Evolutionary conservation across 2,797 vertebrate genomes (phyloP).

Genomic region (Salarias fasciatus): DNA sequence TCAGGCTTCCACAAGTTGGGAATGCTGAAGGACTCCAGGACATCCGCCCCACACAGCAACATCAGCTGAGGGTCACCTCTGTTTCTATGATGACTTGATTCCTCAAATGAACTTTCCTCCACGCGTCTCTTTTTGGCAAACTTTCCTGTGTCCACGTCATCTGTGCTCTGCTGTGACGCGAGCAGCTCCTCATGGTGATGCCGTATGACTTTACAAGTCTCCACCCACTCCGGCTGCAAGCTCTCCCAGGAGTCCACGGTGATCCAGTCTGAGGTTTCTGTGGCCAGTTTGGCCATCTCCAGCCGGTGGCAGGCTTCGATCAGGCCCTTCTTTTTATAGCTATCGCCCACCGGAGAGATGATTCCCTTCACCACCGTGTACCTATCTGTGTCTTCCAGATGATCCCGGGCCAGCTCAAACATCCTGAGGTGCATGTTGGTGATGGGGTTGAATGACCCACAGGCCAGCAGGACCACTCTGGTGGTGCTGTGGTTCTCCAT

Average conservation of each 20-base stretch:
- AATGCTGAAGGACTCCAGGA: conserved; percentile 91
- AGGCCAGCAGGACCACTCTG: conserved; percentile 89
- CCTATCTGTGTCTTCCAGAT: conserved; percentile 90
- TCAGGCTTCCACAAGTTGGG: conserved; percentile 93
- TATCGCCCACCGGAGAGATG: conserved; percentile 93
- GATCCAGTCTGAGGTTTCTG: conserved; percentile 89
- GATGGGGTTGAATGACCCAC: conserved; percentile 96
- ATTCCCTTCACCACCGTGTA: conserved; percentile 93
- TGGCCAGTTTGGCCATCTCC: conserved; percentile 89
- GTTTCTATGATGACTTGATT: conserved; percentile 37
- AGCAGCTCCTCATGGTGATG: conserved; percentile 71
- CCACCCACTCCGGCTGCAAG: conserved; percentile 90
- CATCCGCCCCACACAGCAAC: conserved; percentile 92
- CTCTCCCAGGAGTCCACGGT: conserved; percentile 92
- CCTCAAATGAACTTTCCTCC: conserved; percentile 45
- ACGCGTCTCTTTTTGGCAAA: conserved; percentile 75
- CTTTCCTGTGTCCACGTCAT: conserved; percentile 77
- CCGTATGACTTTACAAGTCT: conserved; percentile 90
- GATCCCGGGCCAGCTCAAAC: conserved; percentile 94
- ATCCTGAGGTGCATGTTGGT: conserved; percentile 97
- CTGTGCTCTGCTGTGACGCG: conserved; percentile 50
- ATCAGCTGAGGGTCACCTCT: conserved; percentile 84
- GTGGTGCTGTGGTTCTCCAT: conserved; percentile 81
- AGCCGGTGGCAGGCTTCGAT: conserved; percentile 89
- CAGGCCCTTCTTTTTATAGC: conserved; percentile 95